These are phyloP conservation scores for Zaprionus capensis DNA, from an alignment of 1,140 invertebrate species.

Conservation along the genomic window DNA sequence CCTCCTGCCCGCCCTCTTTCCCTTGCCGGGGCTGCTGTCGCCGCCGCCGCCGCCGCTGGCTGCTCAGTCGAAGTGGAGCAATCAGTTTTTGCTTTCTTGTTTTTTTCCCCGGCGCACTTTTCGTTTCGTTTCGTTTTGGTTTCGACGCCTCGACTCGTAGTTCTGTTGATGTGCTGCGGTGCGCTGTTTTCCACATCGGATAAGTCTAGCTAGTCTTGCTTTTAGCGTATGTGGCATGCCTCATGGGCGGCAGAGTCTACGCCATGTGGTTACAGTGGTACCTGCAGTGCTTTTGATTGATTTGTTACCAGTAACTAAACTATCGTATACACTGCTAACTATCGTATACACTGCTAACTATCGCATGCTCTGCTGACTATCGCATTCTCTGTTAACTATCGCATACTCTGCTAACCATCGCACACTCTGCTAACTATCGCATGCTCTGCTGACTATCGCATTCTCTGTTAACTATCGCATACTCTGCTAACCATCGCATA, in stretches of 20 bases:
- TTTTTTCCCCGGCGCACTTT: constrained; percentile 22
- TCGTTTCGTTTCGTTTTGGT: constrained; percentile 42
- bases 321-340: too few relatives aligned
- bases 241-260: background rate
- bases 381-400: too few relatives aligned
- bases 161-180: constrained; percentile 24
- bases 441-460: too few relatives aligned
- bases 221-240: background rate
- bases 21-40: background rate
- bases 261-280: background rate
- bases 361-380: too few relatives aligned
- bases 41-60: constrained; percentile 1
- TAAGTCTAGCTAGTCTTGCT: background rate
- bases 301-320: too few relatives aligned
- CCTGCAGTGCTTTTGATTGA: background rate
- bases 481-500: too few relatives aligned
- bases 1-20: background rate
- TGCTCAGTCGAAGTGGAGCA: constrained; percentile 57
- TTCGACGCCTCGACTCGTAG: constrained; percentile 35
- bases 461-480: too few relatives aligned
- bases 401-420: too few relatives aligned
- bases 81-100: constrained; percentile 47
- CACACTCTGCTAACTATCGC: too few relatives aligned
- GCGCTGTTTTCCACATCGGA: constrained; percentile 7
- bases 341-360: too few relatives aligned